Percentiles rank a stretch among this genome's conserved stretches.
Evolutionary conservation across 2,797 vertebrate species (phyloP).

Genomic region (Linurgus olivaceus): DNA sequence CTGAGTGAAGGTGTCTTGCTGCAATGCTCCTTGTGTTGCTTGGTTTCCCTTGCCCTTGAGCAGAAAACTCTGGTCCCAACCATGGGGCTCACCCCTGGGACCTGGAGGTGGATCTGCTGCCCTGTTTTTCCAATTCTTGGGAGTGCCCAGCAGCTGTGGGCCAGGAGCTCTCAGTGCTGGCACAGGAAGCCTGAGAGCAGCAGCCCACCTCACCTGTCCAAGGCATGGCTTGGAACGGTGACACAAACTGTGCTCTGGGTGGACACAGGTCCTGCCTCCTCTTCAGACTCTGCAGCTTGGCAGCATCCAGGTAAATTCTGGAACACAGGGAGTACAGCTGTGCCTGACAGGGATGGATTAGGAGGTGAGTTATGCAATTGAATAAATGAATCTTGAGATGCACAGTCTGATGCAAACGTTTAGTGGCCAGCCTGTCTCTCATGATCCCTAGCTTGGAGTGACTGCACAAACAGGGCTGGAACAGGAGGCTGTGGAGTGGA

Average conservation of each 20-base stretch:
- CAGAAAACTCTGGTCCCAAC: not conserved
- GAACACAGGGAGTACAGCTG: not conserved
- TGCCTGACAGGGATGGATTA: not conserved
- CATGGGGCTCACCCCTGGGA: not conserved
- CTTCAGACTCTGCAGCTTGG: not conserved
- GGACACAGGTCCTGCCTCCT: not conserved
- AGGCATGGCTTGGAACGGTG: not conserved
- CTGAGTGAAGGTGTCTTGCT: not conserved
- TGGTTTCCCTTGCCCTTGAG: not conserved
- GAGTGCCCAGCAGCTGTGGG: not conserved
- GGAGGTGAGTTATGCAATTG: not conserved
- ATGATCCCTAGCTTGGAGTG: not conserved
- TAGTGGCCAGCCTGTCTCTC: not conserved
- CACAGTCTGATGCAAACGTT: not conserved
- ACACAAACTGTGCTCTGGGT: not conserved
- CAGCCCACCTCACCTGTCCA: not conserved
- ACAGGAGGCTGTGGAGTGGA: not conserved
- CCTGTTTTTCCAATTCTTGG: not conserved
- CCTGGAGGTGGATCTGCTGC: not conserved
- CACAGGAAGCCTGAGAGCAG: not conserved
- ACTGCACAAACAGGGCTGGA: not conserved
- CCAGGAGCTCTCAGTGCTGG: not conserved
- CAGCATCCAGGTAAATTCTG: not conserved
- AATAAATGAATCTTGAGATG: not conserved
- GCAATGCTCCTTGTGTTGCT: not conserved